Evolutionary conservation across 2,797 vertebrate genomes (phyloP).

Genomic region (Yasuhikotakia modesta): DNA sequence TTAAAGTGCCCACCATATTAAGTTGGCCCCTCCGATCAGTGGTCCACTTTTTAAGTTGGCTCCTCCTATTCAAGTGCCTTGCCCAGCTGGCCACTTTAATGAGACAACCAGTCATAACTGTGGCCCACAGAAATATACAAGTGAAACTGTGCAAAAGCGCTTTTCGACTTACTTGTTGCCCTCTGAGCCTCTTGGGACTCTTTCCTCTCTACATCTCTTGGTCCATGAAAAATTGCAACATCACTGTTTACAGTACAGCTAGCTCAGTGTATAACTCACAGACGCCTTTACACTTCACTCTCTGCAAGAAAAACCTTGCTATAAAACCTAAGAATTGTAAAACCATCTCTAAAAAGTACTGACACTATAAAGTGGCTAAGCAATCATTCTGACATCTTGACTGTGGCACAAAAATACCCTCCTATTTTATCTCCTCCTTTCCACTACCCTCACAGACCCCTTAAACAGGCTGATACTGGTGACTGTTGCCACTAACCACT

Average conservation of each 20-base stretch:
- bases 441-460: slow-evolving; percentile 58
- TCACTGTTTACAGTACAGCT: slow-evolving; percentile 74
- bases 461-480: slow-evolving; percentile 66
- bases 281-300: slow-evolving; percentile 35
- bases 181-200: slow-evolving; percentile 14
- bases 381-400: slow-evolving; percentile 61
- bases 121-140: slow-evolving; percentile 54
- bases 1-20: slow-evolving; percentile 38
- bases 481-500: slow-evolving; percentile 79
- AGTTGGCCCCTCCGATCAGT: slow-evolving; percentile 14
- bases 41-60: slow-evolving; percentile 24
- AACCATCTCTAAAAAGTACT: slow-evolving; percentile 65
- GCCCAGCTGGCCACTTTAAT: slow-evolving; percentile 9
- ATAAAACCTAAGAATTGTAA: slow-evolving; percentile 55
- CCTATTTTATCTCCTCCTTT: slow-evolving; percentile 36
- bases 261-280: slow-evolving; percentile 77
- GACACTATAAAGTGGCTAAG: slow-evolving; percentile 69
- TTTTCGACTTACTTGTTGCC: slow-evolving; percentile 65
- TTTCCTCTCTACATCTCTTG: not conserved
- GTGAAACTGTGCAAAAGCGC: slow-evolving; percentile 81
- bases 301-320: slow-evolving; percentile 27
- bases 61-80: slow-evolving; percentile 10
- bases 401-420: slow-evolving; percentile 59
- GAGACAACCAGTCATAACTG: slow-evolving; percentile 16
- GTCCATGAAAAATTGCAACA: slow-evolving; percentile 55